These are phyloP conservation scores for Tapirus indicus DNA, from an alignment of 2,797 vertebrate species.

Conservation along the genomic window DNA sequence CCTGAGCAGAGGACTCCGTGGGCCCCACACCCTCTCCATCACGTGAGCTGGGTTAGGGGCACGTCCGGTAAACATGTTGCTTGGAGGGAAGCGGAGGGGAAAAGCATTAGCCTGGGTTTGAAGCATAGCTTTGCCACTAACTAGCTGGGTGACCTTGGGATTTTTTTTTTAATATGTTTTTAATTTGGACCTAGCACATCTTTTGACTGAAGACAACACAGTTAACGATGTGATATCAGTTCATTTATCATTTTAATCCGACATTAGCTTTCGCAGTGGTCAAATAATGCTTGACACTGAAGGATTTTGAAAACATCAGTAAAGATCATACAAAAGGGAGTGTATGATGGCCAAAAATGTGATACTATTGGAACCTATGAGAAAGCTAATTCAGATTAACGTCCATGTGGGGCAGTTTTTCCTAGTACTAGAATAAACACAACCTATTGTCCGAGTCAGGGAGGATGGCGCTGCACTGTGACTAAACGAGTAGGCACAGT, in stretches of 20 bases:
- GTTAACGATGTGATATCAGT: not conserved
- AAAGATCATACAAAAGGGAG: not conserved
- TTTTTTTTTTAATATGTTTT: not conserved
- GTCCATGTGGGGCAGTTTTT: not conserved
- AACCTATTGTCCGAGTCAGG: not conserved
- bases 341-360: not conserved
- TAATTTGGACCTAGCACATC: not conserved
- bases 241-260: slow-evolving; percentile 21
- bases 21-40: not conserved
- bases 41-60: not conserved
- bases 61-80: not conserved
- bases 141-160: not conserved
- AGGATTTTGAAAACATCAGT: slow-evolving; percentile 27
- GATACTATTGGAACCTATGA: not conserved
- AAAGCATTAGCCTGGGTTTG: not conserved
- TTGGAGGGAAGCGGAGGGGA: not conserved
- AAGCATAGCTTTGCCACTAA: not conserved
- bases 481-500: slow-evolving; percentile 26
- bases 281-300: not conserved
- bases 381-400: slow-evolving; percentile 23
- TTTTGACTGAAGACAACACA: not conserved
- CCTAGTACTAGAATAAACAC: not conserved
- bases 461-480: not conserved
- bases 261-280: not conserved
- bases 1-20: not conserved